Evolutionary conservation across 2,888 invertebrate species (phyloP), one percentile per base, ranked within the genome.

Genomic region (Daptonema setosum): DNA sequence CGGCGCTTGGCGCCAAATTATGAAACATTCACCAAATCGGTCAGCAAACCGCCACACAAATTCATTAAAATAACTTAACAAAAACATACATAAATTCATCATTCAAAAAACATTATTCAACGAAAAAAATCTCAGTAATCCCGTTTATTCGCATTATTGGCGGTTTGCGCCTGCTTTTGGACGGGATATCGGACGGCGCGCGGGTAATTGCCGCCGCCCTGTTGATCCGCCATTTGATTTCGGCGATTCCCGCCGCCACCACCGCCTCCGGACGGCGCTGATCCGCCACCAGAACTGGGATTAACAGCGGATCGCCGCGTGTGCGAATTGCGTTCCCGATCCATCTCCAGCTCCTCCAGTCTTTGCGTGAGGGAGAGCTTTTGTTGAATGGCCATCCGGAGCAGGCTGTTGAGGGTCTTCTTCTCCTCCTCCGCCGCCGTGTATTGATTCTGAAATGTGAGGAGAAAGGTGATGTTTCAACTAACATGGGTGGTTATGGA

Each of bases 331-430:
- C n/a, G n/a, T 64, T 77, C 77, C 54, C 75, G 66, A 62, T 77
- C 76, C 67, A 91, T 86, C 78, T 97, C 97, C 63, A 93, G 77
- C 68, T 95, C 95, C 74, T 99, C 97, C 62, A 99, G 78, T 59
- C 87, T 81, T 77, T 97, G 95, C 55, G 91, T 97, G 63, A 95
- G 80, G 56, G 83, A 82, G 65, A 97, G 78, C 72, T 97, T 97
- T 75, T 97, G 97, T 72, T 93, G 90, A 63, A 97, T 95, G 60
- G 95, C 93, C 71, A 97, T 80, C 56, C 95, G 81, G 65, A 97
- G 77, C 70, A 97, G 79, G 71, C 93, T 91, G 76, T 97, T 97
- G 66, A 97, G 78, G 11, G 95, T 97, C 76, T 91, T 91, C 80
- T 93, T 90, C 75, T 97, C 97, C 68, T 97, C 95, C 74, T 97